A percentile compares a stretch with the other conserved stretches of the same genome.
These are phyloP conservation scores for Eulemur macaco DNA, from an alignment of 2,113 vertebrate genomes.

Conservation along the genomic window DNA sequence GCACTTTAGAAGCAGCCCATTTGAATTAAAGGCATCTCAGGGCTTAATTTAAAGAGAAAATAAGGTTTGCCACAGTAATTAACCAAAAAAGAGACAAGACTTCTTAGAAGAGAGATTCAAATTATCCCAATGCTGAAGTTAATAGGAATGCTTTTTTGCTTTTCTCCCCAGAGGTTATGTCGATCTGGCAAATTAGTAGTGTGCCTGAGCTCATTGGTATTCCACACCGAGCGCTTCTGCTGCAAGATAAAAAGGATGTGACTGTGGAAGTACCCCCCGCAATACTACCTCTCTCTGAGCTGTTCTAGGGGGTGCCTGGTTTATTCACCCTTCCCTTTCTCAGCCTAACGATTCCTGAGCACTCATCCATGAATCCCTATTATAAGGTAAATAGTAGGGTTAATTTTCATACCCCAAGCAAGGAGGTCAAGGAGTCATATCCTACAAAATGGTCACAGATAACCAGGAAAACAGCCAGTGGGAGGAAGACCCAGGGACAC, in stretches of 20 bases:
- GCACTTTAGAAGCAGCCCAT: not conserved
- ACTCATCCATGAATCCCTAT: not conserved
- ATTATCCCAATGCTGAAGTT: not conserved
- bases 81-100: not conserved
- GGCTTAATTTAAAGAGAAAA: conserved; percentile 47
- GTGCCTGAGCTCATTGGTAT: not conserved
- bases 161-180: conserved; percentile 8
- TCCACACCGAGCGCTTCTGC: accelerated
- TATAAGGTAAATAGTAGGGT: not conserved
- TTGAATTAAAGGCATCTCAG: not conserved
- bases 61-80: conserved; percentile 38
- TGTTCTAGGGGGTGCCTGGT: not conserved
- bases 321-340: not conserved
- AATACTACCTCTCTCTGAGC: not conserved
- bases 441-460: not conserved
- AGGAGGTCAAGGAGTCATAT: not conserved
- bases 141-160: not conserved
- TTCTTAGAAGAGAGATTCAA: conserved; percentile 5
- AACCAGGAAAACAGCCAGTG: not conserved
- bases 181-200: not conserved
- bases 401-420: not conserved
- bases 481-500: not conserved
- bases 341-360: not conserved
- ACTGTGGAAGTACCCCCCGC: not conserved
- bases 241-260: not conserved